These are phyloP conservation scores for Drosophila persimilis DNA, from an alignment of 1,140 invertebrate species.

Conservation along the genomic window DNA sequence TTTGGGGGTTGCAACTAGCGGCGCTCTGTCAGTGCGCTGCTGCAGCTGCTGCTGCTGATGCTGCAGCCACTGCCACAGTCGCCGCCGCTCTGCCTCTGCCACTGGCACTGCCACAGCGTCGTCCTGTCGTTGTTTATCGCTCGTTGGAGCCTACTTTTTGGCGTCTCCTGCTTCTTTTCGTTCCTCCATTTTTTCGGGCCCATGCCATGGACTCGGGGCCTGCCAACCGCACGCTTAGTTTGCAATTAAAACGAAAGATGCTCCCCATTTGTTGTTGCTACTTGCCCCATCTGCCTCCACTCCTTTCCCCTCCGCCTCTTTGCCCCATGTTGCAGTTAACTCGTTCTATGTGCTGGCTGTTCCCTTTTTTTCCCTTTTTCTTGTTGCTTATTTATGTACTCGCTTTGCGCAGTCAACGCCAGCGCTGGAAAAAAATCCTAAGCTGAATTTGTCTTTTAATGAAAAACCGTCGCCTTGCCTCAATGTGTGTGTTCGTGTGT, in stretches of 20 bases:
- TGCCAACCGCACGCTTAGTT: conserved; percentile 80
- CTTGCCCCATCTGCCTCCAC: background rate
- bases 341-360: conserved; percentile 27
- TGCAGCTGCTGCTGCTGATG: conserved; percentile 38
- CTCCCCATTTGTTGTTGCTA: conserved; percentile 61
- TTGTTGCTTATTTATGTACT: conserved; percentile 74
- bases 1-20: conserved; percentile 67
- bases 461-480: conserved; percentile 60
- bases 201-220: conserved; percentile 40
- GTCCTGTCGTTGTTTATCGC: conserved; percentile 68
- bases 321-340: conserved; percentile 21
- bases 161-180: conserved; percentile 29
- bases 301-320: conserved; percentile 18
- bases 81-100: conserved; percentile 4
- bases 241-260: conserved; percentile 80
- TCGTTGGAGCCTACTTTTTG: conserved; percentile 76
- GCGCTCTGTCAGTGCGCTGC: conserved; percentile 25
- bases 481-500: conserved; percentile 9
- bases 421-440: conserved; percentile 45
- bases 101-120: background rate
- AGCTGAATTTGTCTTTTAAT: conserved; percentile 69
- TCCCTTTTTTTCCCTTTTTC: conserved; percentile 3
- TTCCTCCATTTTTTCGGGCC: background rate
- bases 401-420: conserved; percentile 39
- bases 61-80: conserved; percentile 2